Evolutionary conservation across 2,797 vertebrate genomes (phyloP).

Genomic region (Pempheris klunzingeri): DNA sequence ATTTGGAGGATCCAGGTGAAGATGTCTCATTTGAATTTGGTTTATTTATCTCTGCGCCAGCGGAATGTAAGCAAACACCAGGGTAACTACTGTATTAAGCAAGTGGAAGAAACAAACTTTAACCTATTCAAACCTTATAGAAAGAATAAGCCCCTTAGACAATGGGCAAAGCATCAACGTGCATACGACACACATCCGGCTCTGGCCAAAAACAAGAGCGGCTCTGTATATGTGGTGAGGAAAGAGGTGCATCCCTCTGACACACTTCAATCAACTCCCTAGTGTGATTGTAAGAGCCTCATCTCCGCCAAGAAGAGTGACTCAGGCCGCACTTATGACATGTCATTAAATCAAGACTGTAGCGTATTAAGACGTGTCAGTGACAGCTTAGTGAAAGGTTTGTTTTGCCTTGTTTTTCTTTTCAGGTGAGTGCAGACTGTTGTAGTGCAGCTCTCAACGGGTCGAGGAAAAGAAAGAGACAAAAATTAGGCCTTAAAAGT

Average conservation of each 20-base stretch:
- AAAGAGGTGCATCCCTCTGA: conserved; percentile 64
- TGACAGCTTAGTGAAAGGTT: conserved; percentile 77
- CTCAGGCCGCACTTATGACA: conserved; percentile 64
- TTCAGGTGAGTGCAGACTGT: conserved; percentile 4
- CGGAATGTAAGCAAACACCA: background rate
- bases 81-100: background rate
- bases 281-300: conserved; percentile 65
- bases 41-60: background rate
- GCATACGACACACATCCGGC: conserved; percentile 47
- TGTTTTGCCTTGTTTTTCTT: conserved; percentile 67
- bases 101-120: background rate
- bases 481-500: background rate
- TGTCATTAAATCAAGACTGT: conserved; percentile 71
- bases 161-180: conserved; percentile 11
- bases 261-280: conserved; percentile 73
- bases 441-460: background rate
- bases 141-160: conserved; percentile 15
- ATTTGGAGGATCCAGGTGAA: conserved; percentile 31
- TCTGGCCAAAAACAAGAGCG: conserved; percentile 38
- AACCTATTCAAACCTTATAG: background rate
- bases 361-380: conserved; percentile 74
- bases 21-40: background rate
- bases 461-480: background rate
- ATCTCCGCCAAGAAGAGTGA: conserved; percentile 68
- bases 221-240: conserved; percentile 46